Percentiles rank a stretch among this genome's conserved stretches.
These are phyloP conservation scores for Pithys albifrons DNA, from an alignment of 2,113 vertebrate species.

Conservation along the genomic window DNA sequence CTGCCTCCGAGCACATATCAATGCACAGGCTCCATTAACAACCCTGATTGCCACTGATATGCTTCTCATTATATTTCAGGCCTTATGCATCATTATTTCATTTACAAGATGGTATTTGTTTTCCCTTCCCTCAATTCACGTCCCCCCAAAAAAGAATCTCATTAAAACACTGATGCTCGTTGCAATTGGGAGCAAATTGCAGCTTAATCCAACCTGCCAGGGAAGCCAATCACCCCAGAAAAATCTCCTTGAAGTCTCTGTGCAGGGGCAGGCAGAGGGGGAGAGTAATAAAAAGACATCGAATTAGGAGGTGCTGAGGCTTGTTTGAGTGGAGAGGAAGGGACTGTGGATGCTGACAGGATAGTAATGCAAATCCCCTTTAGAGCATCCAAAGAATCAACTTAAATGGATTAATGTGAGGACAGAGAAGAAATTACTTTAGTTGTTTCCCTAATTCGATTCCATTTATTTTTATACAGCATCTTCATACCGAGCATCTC, in stretches of 20 bases:
- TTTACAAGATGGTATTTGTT: slow-evolving; percentile 5
- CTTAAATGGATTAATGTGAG: background rate
- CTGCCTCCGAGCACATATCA: background rate
- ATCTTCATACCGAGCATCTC: background rate
- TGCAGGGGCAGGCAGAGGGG: background rate
- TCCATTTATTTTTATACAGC: background rate
- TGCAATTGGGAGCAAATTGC: background rate
- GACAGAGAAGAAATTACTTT: slow-evolving; percentile 9
- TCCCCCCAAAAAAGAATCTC: background rate
- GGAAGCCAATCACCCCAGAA: background rate
- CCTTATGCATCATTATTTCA: slow-evolving; percentile 26
- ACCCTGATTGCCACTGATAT: background rate
- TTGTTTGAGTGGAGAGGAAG: background rate
- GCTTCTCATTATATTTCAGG: background rate
- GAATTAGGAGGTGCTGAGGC: background rate
- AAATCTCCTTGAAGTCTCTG: slow-evolving; percentile 16
- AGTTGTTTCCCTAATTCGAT: slow-evolving; percentile 3
- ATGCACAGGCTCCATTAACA: background rate
- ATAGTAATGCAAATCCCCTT: background rate
- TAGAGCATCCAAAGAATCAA: slow-evolving; percentile 22
- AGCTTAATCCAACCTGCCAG: slow-evolving; percentile 36
- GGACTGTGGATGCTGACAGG: background rate
- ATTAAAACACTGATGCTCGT: background rate
- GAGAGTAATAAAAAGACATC: background rate
- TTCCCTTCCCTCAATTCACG: background rate